Evolutionary conservation across 2,888 invertebrate species (phyloP).

Genomic region (Chymomyza caudatula): DNA sequence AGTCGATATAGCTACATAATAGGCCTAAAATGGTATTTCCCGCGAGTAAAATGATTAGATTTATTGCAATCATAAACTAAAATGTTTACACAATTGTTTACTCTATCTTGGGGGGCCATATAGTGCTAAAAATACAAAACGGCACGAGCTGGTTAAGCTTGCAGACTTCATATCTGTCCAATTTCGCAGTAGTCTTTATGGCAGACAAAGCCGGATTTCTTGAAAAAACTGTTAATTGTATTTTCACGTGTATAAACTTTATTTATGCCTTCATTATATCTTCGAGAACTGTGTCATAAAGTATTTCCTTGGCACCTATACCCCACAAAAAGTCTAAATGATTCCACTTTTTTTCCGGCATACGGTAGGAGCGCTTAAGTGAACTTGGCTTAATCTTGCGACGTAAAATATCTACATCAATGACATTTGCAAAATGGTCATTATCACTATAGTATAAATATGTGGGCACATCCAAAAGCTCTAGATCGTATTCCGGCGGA

Average conservation of each 20-base stretch:
- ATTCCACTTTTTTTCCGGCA: constrained; percentile 65
- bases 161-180: neutral
- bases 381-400: constrained; percentile 31
- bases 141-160: too few species aligned
- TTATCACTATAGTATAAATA: constrained; percentile 71
- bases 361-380: constrained; percentile 54
- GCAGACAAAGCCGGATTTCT: neutral
- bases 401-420: constrained; percentile 66
- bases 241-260: neutral
- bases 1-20: neutral
- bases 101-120: neutral
- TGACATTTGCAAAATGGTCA: constrained; percentile 64
- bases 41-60: neutral
- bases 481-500: constrained; percentile 55
- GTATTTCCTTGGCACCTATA: constrained; percentile 52
- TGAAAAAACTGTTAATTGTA: neutral
- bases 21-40: neutral
- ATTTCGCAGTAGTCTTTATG: neutral
- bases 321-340: constrained; percentile 70
- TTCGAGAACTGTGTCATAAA: constrained; percentile 56
- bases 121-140: neutral
- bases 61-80: neutral
- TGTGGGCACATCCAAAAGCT: constrained; percentile 51
- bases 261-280: constrained; percentile 54
- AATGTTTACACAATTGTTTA: neutral